Conservation (phyloP, 2,113 vertebrate genomes). For the Hepsetus odoe region DNA sequence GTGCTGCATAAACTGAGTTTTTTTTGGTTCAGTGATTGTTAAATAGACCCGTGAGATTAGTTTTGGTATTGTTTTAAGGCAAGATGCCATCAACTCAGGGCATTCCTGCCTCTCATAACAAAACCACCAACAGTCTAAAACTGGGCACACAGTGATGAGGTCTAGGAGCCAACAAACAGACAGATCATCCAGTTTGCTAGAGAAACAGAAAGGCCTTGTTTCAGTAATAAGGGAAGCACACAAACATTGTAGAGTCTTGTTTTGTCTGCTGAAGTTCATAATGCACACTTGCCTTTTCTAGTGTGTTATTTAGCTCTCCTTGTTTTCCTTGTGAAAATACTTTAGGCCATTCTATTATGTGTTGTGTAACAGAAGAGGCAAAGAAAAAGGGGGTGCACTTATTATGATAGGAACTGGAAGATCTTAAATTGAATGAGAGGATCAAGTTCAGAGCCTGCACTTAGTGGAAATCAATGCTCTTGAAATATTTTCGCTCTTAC, state of each 20-base stretch:
- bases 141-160: neutral
- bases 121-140: neutral
- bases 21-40: neutral
- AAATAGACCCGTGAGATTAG: neutral
- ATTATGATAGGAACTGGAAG: conserved; percentile 33
- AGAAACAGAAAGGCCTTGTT: conserved; percentile 4
- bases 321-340: neutral
- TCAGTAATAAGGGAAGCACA: neutral
- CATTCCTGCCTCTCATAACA: neutral
- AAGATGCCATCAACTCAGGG: neutral
- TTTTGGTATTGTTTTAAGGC: neutral
- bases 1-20: neutral
- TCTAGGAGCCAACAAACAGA: neutral
- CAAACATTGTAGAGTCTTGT: neutral
- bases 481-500: conserved; percentile 33
- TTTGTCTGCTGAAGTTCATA: conserved; percentile 29
- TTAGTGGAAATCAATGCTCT: conserved; percentile 42
- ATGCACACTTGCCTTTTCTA: neutral
- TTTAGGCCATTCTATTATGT: conserved; percentile 7
- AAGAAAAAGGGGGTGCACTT: neutral
- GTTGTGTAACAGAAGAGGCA: conserved; percentile 6
- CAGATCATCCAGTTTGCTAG: neutral
- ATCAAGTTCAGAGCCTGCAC: conserved; percentile 43
- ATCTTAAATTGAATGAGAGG: conserved; percentile 31
- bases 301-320: conserved; percentile 10